Conservation (phyloP, 2,113 vertebrate genomes). For the Halichoeres trimaculatus region DNA sequence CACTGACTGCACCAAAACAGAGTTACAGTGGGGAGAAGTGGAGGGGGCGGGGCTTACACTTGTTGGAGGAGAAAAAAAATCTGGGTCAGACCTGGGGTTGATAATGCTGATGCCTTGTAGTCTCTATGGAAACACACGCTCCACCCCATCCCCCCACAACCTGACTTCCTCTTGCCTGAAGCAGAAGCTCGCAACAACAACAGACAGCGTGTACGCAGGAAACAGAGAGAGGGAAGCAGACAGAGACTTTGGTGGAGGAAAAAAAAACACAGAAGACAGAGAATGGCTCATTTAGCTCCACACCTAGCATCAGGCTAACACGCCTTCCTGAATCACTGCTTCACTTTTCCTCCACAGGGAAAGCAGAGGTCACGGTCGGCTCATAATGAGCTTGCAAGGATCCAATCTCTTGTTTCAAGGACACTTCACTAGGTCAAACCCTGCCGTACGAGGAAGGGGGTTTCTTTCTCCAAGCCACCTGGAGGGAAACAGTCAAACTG, state of each 20-base stretch:
- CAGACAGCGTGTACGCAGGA: constrained; percentile 22
- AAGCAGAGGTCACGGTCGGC: constrained; percentile 53
- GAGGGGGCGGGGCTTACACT: constrained; percentile 30
- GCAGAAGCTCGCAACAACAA: constrained; percentile 53
- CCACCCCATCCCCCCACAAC: constrained; percentile 50
- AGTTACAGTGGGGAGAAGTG: background rate
- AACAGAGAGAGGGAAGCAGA: constrained; percentile 16
- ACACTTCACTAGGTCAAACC: constrained; percentile 43
- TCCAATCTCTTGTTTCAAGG: constrained; percentile 50
- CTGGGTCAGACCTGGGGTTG: constrained; percentile 77
- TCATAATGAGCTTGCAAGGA: constrained; percentile 12
- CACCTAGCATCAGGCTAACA: background rate
- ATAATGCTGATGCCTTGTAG: constrained; percentile 71
- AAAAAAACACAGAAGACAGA: constrained; percentile 2
- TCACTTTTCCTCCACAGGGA: constrained; percentile 14
- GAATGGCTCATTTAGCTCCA: background rate
- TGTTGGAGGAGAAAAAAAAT: constrained; percentile 62
- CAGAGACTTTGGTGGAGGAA: background rate
- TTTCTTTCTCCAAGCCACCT: constrained; percentile 24
- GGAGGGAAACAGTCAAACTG: constrained; percentile 1
- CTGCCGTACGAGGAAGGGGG: background rate
- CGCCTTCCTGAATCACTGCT: background rate
- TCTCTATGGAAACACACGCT: constrained; percentile 76
- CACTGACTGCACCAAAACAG: constrained; percentile 40
- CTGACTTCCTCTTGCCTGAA: constrained; percentile 73